Evolutionary conservation across 2,113 vertebrate species (phyloP), one percentile per base, ranked within the genome.

Genomic region (Hypomesus transpacificus): DNA sequence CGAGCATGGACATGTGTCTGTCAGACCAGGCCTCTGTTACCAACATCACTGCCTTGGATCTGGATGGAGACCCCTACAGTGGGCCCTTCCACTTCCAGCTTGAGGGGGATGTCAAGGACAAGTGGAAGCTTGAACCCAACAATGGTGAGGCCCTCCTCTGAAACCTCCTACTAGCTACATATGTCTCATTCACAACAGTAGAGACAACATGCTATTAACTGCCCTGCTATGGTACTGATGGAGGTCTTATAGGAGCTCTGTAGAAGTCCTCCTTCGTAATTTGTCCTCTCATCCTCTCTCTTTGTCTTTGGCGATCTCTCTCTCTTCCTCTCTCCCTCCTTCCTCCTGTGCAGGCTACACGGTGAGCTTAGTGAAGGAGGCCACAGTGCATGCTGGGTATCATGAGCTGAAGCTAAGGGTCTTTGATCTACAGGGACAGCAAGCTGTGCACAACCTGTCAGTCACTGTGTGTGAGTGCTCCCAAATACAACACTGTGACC

Each of bases 381-480:
- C 3, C 4, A 59, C 6, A 1, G 75, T 89, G 61, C 24, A 78
- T 51, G 69, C 82, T 1, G 63, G 87, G 20, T 1, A 51, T 5
- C 46, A 85, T 8, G 3, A 76, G 13, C 1, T 92, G 57, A 8
- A 14, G n/a, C 5, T 91, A 8, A 77, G 81, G 51, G 76, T 91
- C 34, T 81, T 54, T 18, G 90, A 90, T 71, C 65, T 13, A 20
- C 89, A 90, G 72, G 87, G 77, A 1, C 1, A 50, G 0, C 22
- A 1, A 1, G 26, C 51, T 18, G 3, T 82, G 1, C 85, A 89
- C 31, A 87, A 81, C 73, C 54, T 92, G 46, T 65, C 87, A 2
- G 77, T 91, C 2, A 85, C 75, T 11, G 90, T 92, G 61, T 92
- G 90, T 6, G 56, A 75, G 28, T 92, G 90, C 75, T 2, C 39